A percentile compares a stretch with the other conserved stretches of the same genome.
phyloP scores from a whole-genome alignment of 2,113 vertebrate genomes.

The Saimiri boliviensis region DNA sequence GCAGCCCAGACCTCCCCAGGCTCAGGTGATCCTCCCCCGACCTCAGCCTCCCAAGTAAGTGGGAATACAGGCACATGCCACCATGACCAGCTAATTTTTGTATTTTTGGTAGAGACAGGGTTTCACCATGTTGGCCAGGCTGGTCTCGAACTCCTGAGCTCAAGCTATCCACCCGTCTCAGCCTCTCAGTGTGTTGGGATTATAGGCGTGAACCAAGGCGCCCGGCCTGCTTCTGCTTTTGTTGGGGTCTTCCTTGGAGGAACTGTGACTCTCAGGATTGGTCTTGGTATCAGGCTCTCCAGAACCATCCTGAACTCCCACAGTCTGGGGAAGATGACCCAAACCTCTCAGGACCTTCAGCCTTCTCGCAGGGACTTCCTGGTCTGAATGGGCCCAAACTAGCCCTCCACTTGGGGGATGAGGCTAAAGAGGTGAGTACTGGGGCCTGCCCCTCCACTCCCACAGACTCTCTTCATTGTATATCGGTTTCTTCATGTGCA shows the following conservation, averaged over 20 bases:
- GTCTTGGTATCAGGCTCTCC: neutral
- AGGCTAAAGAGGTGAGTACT: neutral
- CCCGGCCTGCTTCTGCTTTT: neutral
- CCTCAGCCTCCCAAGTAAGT: too few relatives aligned
- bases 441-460: neutral
- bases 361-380: neutral
- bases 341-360: neutral
- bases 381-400: neutral
- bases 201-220: too few relatives aligned
- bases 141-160: too few relatives aligned
- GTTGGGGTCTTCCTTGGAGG: neutral
- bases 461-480: neutral
- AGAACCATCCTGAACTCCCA: neutral
- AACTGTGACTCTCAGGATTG: neutral
- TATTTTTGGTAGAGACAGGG: too few relatives aligned
- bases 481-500: neutral
- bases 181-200: too few relatives aligned
- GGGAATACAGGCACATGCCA: too few relatives aligned
- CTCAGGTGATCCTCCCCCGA: too few relatives aligned
- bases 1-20: too few relatives aligned
- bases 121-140: too few relatives aligned
- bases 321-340: neutral
- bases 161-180: too few relatives aligned
- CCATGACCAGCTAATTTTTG: too few relatives aligned
- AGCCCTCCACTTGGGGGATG: neutral